These are phyloP conservation scores for Cranoglanis bouderius DNA, from an alignment of 2,113 vertebrate genomes.

Conservation along the genomic window DNA sequence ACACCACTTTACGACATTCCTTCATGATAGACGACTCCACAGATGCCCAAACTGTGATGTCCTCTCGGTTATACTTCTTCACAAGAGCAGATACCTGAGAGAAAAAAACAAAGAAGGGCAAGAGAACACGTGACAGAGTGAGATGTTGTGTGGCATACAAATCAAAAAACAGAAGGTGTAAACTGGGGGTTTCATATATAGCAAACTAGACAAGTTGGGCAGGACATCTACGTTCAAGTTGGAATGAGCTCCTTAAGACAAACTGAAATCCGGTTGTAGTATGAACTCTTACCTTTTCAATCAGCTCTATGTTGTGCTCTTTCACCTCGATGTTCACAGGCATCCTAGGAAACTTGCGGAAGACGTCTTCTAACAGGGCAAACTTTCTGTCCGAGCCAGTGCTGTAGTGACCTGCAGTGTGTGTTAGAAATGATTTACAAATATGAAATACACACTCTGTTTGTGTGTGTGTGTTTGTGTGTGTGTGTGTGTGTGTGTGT, in stretches of 20 bases:
- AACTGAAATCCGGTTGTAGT: not conserved
- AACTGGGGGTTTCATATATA: not conserved
- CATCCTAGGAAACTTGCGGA: slow-evolving; percentile 73
- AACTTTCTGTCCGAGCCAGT: slow-evolving; percentile 77
- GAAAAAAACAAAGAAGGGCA: not conserved
- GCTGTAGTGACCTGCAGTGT: slow-evolving; percentile 72
- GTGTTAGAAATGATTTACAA: not conserved
- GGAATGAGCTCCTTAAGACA: not conserved
- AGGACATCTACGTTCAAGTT: not conserved
- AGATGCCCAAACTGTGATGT: slow-evolving; percentile 82
- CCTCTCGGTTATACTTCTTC: slow-evolving; percentile 69
- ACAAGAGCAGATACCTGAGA: slow-evolving; percentile 77
- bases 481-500: not conserved
- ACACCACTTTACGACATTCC: slow-evolving; percentile 74
- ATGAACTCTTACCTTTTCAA: slow-evolving; percentile 71
- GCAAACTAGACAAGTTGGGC: not conserved
- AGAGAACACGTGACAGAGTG: not conserved
- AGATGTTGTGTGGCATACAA: not conserved
- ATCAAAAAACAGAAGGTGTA: not conserved
- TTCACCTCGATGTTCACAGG: slow-evolving; percentile 84
- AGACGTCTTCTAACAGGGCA: slow-evolving; percentile 79
- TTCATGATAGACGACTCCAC: slow-evolving; percentile 68
- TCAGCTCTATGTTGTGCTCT: slow-evolving; percentile 71
- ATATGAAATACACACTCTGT: not conserved
- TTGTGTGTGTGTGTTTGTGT: not conserved